A percentile compares a stretch with the other conserved stretches of the same genome.
phyloP scores from a whole-genome alignment of 2,797 vertebrate genomes.

The Leuciscus waleckii region DNA sequence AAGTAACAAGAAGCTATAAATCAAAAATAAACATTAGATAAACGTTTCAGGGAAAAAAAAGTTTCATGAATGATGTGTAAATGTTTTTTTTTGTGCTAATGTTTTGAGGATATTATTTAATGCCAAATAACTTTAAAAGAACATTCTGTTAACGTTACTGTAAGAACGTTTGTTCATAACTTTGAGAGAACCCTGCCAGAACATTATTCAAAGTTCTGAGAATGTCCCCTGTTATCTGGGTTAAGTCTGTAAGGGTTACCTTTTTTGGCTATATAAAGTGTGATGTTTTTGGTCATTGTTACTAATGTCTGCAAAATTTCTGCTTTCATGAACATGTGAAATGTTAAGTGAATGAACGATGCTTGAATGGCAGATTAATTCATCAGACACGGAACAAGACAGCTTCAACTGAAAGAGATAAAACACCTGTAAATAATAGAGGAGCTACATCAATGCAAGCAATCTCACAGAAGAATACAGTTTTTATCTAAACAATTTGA shows the following conservation, averaged over 20 bases:
- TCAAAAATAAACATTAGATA: not conserved
- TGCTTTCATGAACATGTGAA: slow-evolving; percentile 1
- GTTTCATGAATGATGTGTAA: not conserved
- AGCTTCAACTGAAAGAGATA: slow-evolving; percentile 20
- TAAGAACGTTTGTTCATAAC: not conserved
- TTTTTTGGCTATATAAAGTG: not conserved
- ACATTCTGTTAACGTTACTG: not conserved
- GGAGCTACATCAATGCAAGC: slow-evolving; percentile 27
- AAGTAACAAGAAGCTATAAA: not conserved
- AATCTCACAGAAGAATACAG: not conserved
- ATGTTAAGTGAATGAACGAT: slow-evolving; percentile 17
- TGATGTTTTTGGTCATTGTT: slow-evolving; percentile 17
- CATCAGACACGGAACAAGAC: slow-evolving; percentile 33
- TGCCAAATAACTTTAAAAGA: not conserved
- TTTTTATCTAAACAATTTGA: slow-evolving; percentile 5
- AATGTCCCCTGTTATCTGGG: not conserved
- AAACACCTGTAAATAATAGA: slow-evolving; percentile 49
- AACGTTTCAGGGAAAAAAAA: not conserved
- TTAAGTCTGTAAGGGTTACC: not conserved
- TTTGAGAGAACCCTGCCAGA: not conserved
- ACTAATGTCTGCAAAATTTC: slow-evolving; percentile 2
- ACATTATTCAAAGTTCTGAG: not conserved
- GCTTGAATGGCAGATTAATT: slow-evolving; percentile 35
- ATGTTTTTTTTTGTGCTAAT: not conserved
- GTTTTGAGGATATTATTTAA: not conserved